Percentiles rank a stretch among this genome's conserved stretches.
Evolutionary conservation across 2,888 invertebrate species (phyloP).

Genomic region (Tribolium freemani): DNA sequence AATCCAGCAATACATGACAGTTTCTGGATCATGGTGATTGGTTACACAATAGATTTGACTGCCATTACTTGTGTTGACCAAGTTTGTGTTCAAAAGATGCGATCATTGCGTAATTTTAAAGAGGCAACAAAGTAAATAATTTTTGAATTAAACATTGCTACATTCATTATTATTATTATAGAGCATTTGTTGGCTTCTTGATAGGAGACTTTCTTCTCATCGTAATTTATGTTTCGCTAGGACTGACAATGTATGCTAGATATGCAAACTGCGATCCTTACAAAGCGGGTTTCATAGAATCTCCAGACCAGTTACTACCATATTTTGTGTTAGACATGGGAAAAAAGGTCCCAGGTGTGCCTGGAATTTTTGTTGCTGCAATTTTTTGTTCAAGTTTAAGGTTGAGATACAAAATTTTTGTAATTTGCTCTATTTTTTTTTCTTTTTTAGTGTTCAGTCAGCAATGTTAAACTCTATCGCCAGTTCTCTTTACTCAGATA

Average conservation of each 20-base stretch:
- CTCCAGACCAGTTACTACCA: conserved; percentile 74
- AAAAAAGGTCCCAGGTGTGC: conserved; percentile 77
- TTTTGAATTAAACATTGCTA: too few relatives aligned
- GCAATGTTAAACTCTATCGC: conserved; percentile 75
- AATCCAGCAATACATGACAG: conserved; percentile 74
- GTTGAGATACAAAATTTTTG: not conserved
- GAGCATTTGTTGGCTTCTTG: conserved; percentile 37
- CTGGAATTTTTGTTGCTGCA: conserved; percentile 68
- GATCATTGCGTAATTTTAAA: conserved; percentile 69
- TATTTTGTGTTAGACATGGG: conserved; percentile 81
- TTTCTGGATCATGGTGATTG: conserved; percentile 72
- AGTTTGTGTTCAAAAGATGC: conserved; percentile 68
- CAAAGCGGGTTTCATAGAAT: conserved; percentile 70
- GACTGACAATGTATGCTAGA: conserved; percentile 75
- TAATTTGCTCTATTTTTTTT: conserved; percentile 50
- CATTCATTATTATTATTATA: too few relatives aligned
- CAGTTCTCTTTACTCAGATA: conserved; percentile 77
- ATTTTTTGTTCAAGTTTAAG: conserved; percentile 81
- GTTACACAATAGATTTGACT: conserved; percentile 69
- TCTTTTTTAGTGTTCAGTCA: conserved; percentile 59
- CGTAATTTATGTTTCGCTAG: conserved; percentile 72
- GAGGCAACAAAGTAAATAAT: conserved; percentile 70
- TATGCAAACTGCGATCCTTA: conserved; percentile 78
- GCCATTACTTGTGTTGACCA: conserved; percentile 65
- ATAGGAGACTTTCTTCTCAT: conserved; percentile 66